Evolutionary conservation across 2,888 invertebrate genomes (phyloP).

Genomic region (Leptopterna dolabrata): DNA sequence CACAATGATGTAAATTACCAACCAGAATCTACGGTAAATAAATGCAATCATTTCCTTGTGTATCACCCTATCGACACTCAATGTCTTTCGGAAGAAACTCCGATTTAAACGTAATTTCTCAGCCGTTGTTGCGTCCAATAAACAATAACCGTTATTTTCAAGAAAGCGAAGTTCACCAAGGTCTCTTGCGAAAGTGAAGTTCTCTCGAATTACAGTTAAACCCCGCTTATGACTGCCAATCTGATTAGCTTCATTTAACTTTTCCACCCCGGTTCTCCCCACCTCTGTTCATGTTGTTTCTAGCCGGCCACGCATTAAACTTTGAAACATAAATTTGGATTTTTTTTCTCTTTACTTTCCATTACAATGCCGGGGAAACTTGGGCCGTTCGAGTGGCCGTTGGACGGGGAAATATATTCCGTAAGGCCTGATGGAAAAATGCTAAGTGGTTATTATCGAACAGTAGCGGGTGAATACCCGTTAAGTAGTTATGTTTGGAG

Average conservation of each 20-base stretch:
- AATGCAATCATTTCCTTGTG: no score
- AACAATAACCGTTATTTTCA: not conserved
- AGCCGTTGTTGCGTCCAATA: not conserved
- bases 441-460: not conserved
- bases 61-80: not conserved
- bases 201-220: not conserved
- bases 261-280: not conserved
- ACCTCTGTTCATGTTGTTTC: not conserved
- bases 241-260: constrained; percentile 1
- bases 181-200: not conserved
- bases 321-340: not conserved
- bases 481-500: not conserved
- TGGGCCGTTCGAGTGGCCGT: not conserved
- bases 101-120: not conserved
- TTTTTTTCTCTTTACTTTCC: not conserved
- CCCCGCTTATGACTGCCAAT: constrained; percentile 3
- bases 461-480: not conserved
- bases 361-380: not conserved
- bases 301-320: not conserved
- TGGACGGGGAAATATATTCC: not conserved
- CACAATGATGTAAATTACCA: no score
- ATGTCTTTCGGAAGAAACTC: not conserved
- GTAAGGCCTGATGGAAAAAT: not conserved
- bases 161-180: not conserved
- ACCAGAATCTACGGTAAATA: no score